Percentiles rank a stretch among this genome's conserved stretches.
Conservation (phyloP, 2,888 invertebrate species). For the Macrosiphum euphorbiae region DNA sequence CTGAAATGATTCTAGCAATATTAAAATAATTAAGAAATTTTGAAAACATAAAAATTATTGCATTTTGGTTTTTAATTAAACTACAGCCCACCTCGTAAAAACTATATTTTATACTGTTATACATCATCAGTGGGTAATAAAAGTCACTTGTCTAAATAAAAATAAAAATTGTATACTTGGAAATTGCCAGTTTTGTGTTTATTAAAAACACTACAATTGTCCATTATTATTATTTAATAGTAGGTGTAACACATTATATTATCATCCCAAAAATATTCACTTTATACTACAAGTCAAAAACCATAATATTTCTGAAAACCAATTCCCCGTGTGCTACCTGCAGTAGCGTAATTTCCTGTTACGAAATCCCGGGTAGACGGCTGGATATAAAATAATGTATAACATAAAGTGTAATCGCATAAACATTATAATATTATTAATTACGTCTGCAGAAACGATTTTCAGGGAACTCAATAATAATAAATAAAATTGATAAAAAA, state of each 20-base stretch:
- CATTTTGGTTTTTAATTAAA: not conserved
- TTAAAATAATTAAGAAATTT: not conserved
- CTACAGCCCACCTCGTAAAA: not conserved
- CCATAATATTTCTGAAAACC: not conserved
- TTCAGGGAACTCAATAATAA: no score
- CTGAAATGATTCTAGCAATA: not conserved
- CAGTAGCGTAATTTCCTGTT: not conserved
- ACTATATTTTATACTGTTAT: not conserved
- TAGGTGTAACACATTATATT: not conserved
- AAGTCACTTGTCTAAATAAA: not conserved
- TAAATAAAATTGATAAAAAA: not conserved
- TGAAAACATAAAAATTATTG: not conserved
- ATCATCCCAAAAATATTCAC: not conserved
- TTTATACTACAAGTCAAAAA: not conserved
- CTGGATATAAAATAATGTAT: no score
- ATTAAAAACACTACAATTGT: not conserved
- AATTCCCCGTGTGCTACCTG: not conserved
- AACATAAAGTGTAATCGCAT: no score
- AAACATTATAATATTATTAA: no score
- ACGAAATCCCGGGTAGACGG: not conserved
- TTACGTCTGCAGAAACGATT: no score
- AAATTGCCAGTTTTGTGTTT: not conserved
- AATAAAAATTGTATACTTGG: not conserved
- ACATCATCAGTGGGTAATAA: not conserved
- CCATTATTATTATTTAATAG: not conserved